Evolutionary conservation across 2,888 invertebrate species (phyloP).

Genomic region (Apantesis nais): DNA sequence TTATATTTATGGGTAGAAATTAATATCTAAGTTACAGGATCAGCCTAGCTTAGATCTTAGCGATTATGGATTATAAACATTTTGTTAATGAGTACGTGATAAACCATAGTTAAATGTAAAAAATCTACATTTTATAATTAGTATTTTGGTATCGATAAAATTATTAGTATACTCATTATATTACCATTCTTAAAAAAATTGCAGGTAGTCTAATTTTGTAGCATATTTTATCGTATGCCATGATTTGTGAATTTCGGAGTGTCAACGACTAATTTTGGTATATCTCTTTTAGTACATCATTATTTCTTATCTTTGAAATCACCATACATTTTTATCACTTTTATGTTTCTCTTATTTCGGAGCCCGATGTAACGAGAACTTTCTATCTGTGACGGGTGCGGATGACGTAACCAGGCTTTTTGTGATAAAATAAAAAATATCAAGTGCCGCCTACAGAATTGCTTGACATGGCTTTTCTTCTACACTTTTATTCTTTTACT

Average conservation of each 20-base stretch:
- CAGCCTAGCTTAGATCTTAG: not conserved
- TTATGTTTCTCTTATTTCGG: slow-evolving; percentile 16
- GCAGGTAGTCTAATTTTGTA: no score
- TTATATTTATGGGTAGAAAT: not conserved
- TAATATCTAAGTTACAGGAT: not conserved
- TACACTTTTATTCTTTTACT: slow-evolving; percentile 13
- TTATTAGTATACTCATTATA: no score
- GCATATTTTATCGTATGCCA: no score
- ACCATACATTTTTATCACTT: not conserved
- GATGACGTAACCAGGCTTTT: slow-evolving; percentile 45
- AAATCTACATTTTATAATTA: no score
- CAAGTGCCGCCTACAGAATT: slow-evolving; percentile 25
- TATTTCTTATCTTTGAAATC: not conserved
- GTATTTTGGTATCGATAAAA: no score
- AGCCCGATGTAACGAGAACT: slow-evolving; percentile 30
- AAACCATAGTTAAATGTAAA: not conserved
- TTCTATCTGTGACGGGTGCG: slow-evolving; percentile 34
- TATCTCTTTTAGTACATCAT: not conserved
- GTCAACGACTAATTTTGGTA: no score
- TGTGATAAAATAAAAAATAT: slow-evolving; percentile 45
- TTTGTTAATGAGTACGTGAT: not conserved
- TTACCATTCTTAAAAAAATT: no score
- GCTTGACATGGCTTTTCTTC: slow-evolving; percentile 17
- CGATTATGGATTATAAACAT: not conserved
- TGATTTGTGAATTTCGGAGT: no score